These are phyloP conservation scores for Brachirus orientalis DNA, from an alignment of 2,113 vertebrate species.

Conservation along the genomic window DNA sequence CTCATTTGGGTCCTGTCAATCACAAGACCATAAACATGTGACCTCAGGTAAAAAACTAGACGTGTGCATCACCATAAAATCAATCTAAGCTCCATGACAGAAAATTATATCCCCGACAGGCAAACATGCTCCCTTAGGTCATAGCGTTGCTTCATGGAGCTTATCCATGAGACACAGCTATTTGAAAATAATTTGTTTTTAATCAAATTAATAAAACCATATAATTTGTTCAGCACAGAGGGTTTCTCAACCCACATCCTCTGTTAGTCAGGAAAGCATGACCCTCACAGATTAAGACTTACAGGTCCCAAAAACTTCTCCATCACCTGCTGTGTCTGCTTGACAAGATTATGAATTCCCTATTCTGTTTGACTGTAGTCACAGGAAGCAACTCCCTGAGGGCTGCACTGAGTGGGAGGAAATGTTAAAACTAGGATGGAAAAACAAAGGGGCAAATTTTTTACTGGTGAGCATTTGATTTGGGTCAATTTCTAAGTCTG, in stretches of 20 bases:
- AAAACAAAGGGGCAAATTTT: conserved; percentile 58
- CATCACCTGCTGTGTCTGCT: conserved; percentile 56
- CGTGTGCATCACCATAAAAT: conserved; percentile 57
- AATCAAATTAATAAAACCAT: conserved; percentile 59
- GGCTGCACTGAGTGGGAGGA: conserved; percentile 50
- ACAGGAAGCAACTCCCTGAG: conserved; percentile 50
- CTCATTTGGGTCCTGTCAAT: conserved; percentile 86
- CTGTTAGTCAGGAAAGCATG: conserved; percentile 37
- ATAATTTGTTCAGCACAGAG: conserved; percentile 43
- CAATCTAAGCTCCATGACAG: conserved; percentile 32
- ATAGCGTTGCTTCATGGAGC: conserved; percentile 60
- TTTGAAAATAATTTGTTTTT: conserved; percentile 59
- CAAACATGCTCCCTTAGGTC: conserved; percentile 58
- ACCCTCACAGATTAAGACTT: conserved; percentile 25
- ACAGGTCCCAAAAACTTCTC: conserved; percentile 26
- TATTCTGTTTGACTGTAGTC: conserved; percentile 49
- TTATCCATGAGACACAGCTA: conserved; percentile 55
- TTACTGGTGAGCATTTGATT: conserved; percentile 60
- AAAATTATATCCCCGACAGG: conserved; percentile 43
- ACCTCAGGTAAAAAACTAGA: conserved; percentile 56
- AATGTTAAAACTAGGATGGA: conserved; percentile 67
- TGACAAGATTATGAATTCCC: conserved; percentile 65
- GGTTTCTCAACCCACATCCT: conserved; percentile 64
- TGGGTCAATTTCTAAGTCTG: conserved; percentile 60
- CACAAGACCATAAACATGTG: conserved; percentile 58